Evolutionary conservation across 92 coral and sea anemone species (phyloP).

Genomic region (Anthopleura xanthogrammica): DNA sequence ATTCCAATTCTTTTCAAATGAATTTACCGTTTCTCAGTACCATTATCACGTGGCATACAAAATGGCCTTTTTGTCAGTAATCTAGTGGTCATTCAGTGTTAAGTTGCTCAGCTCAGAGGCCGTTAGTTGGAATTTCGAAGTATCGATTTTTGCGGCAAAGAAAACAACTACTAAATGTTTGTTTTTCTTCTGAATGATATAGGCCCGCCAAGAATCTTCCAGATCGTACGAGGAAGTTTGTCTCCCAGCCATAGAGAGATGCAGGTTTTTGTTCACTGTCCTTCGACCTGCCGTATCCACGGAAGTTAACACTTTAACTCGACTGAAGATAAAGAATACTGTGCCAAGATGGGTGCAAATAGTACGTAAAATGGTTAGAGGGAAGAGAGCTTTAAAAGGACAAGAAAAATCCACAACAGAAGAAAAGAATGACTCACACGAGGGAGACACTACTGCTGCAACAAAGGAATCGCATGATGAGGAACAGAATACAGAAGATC

Average conservation of each 20-base stretch:
- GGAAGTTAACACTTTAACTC: slow-evolving; percentile 76
- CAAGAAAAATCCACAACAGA: slow-evolving; percentile 47
- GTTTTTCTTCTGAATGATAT: background rate
- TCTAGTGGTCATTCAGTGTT: too few species aligned
- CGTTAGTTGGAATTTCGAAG: too few species aligned
- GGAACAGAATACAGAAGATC: slow-evolving; percentile 51
- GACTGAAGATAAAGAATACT: slow-evolving; percentile 71
- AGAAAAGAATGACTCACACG: slow-evolving; percentile 56
- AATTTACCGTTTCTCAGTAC: too few species aligned
- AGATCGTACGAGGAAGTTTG: slow-evolving; percentile 98
- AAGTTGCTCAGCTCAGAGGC: too few species aligned
- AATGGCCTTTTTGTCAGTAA: too few species aligned
- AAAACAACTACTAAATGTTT: background rate
- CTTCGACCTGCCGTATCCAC: slow-evolving; percentile 97
- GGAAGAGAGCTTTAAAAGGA: slow-evolving; percentile 41
- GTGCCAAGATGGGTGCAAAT: slow-evolving; percentile 85
- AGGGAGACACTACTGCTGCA: slow-evolving; percentile 20
- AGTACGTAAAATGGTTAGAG: slow-evolving; percentile 76
- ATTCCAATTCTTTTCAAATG: too few species aligned
- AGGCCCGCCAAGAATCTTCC: slow-evolving; percentile 98
- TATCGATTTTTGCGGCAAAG: background rate
- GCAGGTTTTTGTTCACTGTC: slow-evolving; percentile 80
- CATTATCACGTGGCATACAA: too few species aligned
- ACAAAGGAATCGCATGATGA: slow-evolving; percentile 55
- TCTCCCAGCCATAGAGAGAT: slow-evolving; percentile 89